Percentiles rank a stretch among this genome's conserved stretches.
Conservation (phyloP, 1,140 invertebrate genomes). For the Bradynema listronoti region DNA sequence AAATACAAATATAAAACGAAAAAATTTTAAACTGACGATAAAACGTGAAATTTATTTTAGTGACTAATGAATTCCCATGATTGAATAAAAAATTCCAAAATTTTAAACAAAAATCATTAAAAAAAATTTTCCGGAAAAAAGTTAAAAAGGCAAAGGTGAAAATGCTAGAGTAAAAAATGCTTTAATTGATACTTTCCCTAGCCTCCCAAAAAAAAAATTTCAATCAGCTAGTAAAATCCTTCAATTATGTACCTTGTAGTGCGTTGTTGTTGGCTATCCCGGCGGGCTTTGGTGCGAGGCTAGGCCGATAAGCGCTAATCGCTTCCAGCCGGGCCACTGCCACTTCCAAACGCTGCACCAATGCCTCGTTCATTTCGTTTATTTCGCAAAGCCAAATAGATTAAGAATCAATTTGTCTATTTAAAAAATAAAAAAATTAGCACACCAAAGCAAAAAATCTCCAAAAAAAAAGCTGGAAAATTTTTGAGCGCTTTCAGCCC, state of each 20-base stretch:
- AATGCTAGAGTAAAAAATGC: too few relatives aligned
- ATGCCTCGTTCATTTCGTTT: conserved; percentile 25
- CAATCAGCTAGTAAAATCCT: background rate
- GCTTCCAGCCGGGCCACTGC: conserved; percentile 47
- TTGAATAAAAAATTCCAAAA: background rate
- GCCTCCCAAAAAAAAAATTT: too few relatives aligned
- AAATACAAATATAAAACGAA: conserved; percentile 16
- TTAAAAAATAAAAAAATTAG: too few relatives aligned
- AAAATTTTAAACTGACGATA: background rate
- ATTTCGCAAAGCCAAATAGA: too few relatives aligned
- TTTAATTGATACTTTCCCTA: too few relatives aligned
- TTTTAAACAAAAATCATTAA: conserved; percentile 16
- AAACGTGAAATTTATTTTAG: background rate
- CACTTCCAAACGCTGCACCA: conserved; percentile 50
- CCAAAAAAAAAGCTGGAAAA: too few relatives aligned
- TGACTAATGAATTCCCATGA: background rate
- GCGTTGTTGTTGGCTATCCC: conserved; percentile 9
- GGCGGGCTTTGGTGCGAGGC: conserved; percentile 48
- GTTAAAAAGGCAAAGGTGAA: background rate
- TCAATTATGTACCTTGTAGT: conserved; percentile 1
- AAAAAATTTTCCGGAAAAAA: background rate
- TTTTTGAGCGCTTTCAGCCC: too few relatives aligned
- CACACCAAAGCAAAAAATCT: too few relatives aligned
- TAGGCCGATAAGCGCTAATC: conserved; percentile 42
- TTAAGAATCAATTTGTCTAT: too few relatives aligned